Percentiles rank a stretch among this genome's conserved stretches.
phyloP scores from a whole-genome alignment of 1,140 invertebrate species.

The Euschistus heros region DNA sequence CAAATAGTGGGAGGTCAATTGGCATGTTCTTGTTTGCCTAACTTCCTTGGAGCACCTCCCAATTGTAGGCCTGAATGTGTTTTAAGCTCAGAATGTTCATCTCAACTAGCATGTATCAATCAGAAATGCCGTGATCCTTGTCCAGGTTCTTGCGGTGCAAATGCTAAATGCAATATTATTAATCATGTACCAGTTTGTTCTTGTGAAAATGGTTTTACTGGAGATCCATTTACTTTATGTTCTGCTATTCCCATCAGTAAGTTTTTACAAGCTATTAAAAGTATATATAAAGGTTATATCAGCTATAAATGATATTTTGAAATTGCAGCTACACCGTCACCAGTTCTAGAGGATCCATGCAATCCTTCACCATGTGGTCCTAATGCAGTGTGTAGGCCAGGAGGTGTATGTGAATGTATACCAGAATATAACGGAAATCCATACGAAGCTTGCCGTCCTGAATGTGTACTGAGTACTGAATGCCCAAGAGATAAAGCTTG shows the following conservation, averaged over 20 bases:
- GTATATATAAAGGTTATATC: background rate
- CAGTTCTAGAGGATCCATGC: constrained; percentile 39
- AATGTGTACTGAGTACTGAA: constrained; percentile 55
- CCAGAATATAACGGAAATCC: constrained; percentile 57
- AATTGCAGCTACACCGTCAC: constrained; percentile 26
- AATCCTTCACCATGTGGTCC: constrained; percentile 55
- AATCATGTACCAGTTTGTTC: constrained; percentile 42
- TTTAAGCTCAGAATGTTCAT: constrained; percentile 37
- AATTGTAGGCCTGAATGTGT: constrained; percentile 41
- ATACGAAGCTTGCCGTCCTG: constrained; percentile 53
- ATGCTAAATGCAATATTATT: constrained; percentile 40
- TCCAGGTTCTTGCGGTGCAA: constrained; percentile 37
- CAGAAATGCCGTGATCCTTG: constrained; percentile 37
- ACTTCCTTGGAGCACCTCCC: constrained; percentile 37
- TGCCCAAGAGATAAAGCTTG: constrained; percentile 55
- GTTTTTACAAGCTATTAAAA: constrained; percentile 17
- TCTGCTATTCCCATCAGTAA: constrained; percentile 37
- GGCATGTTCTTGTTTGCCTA: constrained; percentile 37
- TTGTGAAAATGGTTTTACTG: constrained; percentile 38
- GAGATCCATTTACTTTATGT: constrained; percentile 43
- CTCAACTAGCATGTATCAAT: constrained; percentile 36
- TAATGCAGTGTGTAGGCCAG: constrained; percentile 47
- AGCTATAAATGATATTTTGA: background rate
- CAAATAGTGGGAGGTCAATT: constrained; percentile 35
- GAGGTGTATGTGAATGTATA: constrained; percentile 47